Conservation (phyloP, 2,797 vertebrate species). For the Cyprinella venusta region DNA sequence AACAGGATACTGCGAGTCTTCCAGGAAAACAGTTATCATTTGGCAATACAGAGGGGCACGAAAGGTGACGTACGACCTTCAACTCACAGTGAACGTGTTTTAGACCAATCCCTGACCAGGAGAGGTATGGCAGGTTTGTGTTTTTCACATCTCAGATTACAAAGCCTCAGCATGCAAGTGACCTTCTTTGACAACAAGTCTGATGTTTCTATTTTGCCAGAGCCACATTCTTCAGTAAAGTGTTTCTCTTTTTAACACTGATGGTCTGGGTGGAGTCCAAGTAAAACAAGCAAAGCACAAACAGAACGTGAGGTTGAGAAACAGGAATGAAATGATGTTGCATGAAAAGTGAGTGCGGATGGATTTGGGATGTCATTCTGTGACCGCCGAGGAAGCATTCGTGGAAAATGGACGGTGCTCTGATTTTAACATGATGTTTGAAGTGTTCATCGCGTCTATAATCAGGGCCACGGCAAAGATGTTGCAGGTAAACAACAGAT, state of each 20-base stretch:
- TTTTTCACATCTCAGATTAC: slow-evolving; percentile 40
- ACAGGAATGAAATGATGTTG: neutral
- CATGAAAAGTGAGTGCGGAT: neutral
- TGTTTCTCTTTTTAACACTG: neutral
- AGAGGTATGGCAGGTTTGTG: slow-evolving; percentile 9
- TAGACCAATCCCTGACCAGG: neutral
- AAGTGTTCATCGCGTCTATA: neutral
- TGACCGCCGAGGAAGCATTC: neutral
- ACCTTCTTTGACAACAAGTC: slow-evolving; percentile 9
- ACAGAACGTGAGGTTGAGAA: neutral
- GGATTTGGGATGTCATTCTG: slow-evolving; percentile 5
- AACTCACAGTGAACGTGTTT: neutral
- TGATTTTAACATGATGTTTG: neutral
- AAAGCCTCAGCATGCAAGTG: slow-evolving; percentile 1
- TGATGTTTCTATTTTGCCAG: neutral
- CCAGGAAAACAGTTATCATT: slow-evolving; percentile 57
- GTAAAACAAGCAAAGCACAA: slow-evolving; percentile 6
- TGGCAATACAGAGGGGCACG: slow-evolving; percentile 15
- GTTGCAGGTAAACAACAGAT: neutral
- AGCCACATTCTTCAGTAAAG: neutral
- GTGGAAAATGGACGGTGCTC: neutral
- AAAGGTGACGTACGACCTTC: slow-evolving; percentile 20
- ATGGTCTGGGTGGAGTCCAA: slow-evolving; percentile 6
- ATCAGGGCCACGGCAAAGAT: neutral
- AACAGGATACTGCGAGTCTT: slow-evolving; percentile 60